Evolutionary conservation across 2,113 vertebrate species (phyloP).

Genomic region (Lates calcarifer): DNA sequence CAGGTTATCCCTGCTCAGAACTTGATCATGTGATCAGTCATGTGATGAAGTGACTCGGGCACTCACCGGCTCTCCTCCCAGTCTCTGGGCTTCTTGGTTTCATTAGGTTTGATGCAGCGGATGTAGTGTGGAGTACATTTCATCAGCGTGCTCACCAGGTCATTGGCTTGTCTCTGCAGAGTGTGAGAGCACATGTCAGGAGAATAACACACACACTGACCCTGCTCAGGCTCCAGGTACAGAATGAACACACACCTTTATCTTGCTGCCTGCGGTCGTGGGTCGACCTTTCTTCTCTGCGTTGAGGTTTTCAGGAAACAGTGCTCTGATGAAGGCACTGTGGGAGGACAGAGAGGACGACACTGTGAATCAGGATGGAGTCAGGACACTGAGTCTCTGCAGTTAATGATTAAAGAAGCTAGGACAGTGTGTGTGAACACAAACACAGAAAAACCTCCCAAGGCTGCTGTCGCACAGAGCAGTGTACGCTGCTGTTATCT

Average conservation of each 20-base stretch:
- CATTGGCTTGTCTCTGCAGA: conserved; percentile 96
- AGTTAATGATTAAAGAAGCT: too few relatives aligned
- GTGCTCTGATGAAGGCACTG: conserved; percentile 95
- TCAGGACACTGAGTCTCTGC: too few relatives aligned
- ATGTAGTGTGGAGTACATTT: conserved; percentile 99
- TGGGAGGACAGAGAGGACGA: conserved; percentile 37
- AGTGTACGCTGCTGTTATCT: too few relatives aligned
- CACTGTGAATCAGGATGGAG: conserved; percentile 8
- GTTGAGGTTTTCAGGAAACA: conserved; percentile 96
- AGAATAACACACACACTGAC: conserved; percentile 20
- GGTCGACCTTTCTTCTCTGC: conserved; percentile 98
- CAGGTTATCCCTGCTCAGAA: too few relatives aligned
- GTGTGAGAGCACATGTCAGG: conserved; percentile 26
- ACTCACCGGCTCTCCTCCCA: conserved; percentile 98
- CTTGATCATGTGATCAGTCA: too few relatives aligned
- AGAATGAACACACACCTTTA: conserved; percentile 88
- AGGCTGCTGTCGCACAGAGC: too few relatives aligned
- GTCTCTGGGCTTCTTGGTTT: conserved; percentile 96
- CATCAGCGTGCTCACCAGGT: conserved; percentile 97
- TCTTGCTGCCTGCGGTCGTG: conserved; percentile 97
- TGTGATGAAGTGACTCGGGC: not conserved
- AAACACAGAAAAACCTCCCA: too few relatives aligned
- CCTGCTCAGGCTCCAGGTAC: conserved; percentile 26
- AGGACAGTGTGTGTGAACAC: too few relatives aligned
- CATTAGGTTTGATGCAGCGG: conserved; percentile 99